Percentiles rank a stretch among this genome's conserved stretches.
phyloP scores from a whole-genome alignment of 2,888 invertebrate genomes.

The Icerya purchasi region DNA sequence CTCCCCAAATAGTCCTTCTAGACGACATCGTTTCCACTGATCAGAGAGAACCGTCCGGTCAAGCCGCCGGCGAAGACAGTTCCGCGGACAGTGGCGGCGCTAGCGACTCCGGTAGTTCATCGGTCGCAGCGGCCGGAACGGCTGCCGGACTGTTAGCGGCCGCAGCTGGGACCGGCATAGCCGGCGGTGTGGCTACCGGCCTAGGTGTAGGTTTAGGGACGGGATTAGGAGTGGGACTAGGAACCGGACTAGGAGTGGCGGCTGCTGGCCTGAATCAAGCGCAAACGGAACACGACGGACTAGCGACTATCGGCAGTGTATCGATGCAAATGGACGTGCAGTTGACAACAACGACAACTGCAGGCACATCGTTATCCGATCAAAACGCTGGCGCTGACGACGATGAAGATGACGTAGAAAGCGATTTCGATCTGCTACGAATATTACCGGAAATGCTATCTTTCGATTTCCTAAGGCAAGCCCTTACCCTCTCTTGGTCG shows the following conservation, averaged over 20 bases:
- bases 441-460: slow-evolving; percentile 3
- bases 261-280: slow-evolving; percentile 12
- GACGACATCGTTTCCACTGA: slow-evolving; percentile 9
- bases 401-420: not conserved
- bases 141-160: slow-evolving; percentile 3
- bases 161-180: slow-evolving; percentile 15
- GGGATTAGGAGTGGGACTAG: slow-evolving; percentile 11
- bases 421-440: not conserved
- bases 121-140: not conserved
- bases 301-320: slow-evolving; percentile 2
- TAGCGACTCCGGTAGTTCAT: not conserved
- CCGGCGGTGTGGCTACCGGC: slow-evolving; percentile 15
- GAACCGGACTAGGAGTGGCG: slow-evolving; percentile 14
- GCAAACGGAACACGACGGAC: slow-evolving; percentile 13
- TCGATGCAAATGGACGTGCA: not conserved
- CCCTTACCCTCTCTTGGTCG: slow-evolving; percentile 36
- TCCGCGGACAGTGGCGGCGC: not conserved
- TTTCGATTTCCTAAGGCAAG: slow-evolving; percentile 30
- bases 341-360: not conserved
- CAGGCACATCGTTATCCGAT: not conserved
- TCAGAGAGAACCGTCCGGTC: slow-evolving; percentile 1
- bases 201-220: slow-evolving; percentile 5
- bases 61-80: not conserved
- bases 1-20: slow-evolving; percentile 9
- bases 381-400: not conserved